These are phyloP conservation scores for Uropetala carovei DNA, from an alignment of 2,888 invertebrate species.

Conservation along the genomic window DNA sequence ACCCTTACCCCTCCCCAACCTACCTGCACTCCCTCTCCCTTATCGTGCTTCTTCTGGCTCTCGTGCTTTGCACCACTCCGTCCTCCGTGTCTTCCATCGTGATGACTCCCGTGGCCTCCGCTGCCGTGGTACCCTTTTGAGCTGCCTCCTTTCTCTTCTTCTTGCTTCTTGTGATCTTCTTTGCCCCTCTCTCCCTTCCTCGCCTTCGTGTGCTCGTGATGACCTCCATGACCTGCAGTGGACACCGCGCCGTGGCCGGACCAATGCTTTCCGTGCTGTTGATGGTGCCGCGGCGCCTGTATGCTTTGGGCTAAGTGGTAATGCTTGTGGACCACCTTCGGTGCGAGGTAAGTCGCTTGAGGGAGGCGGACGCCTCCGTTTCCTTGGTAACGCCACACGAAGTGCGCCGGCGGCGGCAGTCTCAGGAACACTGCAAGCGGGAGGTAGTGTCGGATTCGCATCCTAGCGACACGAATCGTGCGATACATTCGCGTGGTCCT, in stretches of 20 bases:
- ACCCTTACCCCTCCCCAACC: neutral
- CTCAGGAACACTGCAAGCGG: too few species aligned
- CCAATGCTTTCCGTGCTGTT: neutral
- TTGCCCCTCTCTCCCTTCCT: slow-evolving; percentile 66
- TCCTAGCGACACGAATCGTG: too few species aligned
- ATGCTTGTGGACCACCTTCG: too few species aligned
- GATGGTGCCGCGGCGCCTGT: neutral
- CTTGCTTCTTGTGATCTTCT: slow-evolving; percentile 64
- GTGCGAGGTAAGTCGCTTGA: too few species aligned
- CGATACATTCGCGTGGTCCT: too few species aligned
- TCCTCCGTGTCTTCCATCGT: slow-evolving; percentile 55
- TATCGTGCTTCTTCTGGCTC: slow-evolving; percentile 62
- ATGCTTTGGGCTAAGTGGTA: too few species aligned
- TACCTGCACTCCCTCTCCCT: slow-evolving; percentile 66
- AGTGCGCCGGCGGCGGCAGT: too few species aligned
- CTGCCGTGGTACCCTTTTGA: slow-evolving; percentile 53
- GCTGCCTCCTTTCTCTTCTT: slow-evolving; percentile 66
- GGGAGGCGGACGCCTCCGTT: too few species aligned
- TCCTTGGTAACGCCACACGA: too few species aligned
- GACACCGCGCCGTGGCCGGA: neutral
- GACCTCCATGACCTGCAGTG: neutral
- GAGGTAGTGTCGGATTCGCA: too few species aligned
- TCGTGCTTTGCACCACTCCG: slow-evolving; percentile 48
- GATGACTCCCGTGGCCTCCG: slow-evolving; percentile 52
- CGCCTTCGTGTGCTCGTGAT: slow-evolving; percentile 16